Evolutionary conservation across 1,140 invertebrate species (phyloP).

Genomic region (Drosophila mayri): DNA sequence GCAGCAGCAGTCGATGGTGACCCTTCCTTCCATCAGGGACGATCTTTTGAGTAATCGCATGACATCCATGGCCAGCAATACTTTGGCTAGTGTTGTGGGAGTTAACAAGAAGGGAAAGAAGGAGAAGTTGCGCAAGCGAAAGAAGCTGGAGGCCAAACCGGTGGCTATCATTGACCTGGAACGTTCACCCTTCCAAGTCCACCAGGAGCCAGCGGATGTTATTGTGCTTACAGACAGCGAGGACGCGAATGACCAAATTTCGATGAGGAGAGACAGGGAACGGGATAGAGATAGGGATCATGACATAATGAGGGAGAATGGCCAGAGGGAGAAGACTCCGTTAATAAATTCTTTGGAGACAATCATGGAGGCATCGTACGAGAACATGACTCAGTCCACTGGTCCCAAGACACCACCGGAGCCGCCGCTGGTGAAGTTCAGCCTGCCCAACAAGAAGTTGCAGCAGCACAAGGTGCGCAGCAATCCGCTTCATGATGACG

Average conservation of each 20-base stretch:
- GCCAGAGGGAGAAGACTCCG: constrained; percentile 73
- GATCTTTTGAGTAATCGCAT: constrained; percentile 69
- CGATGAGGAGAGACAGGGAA: constrained; percentile 22
- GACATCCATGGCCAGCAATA: constrained; percentile 42
- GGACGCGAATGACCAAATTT: constrained; percentile 85
- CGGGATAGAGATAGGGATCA: constrained; percentile 41
- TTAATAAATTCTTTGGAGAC: constrained; percentile 61
- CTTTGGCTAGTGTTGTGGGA: constrained; percentile 5
- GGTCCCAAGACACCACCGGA: constrained; percentile 92
- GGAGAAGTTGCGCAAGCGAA: constrained; percentile 69
- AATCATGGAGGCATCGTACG: constrained; percentile 78
- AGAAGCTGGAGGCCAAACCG: constrained; percentile 87
- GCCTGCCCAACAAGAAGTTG: constrained; percentile 86
- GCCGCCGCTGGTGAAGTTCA: constrained; percentile 89
- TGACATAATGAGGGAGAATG: constrained; percentile 52
- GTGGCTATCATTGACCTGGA: constrained; percentile 94
- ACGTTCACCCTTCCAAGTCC: constrained; percentile 92
- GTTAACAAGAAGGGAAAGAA: constrained; percentile 54
- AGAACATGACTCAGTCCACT: constrained; percentile 65
- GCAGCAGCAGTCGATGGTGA: constrained; percentile 72
- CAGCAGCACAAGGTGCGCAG: constrained; percentile 86
- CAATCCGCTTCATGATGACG: constrained; percentile 88
- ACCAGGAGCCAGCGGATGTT: constrained; percentile 91
- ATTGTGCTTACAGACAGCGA: constrained; percentile 94
- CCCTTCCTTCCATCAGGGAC: constrained; percentile 69